Base-by-base conservation (phyloP, 2,113 vertebrate genomes). In the Thermophis baileyi region DNA sequence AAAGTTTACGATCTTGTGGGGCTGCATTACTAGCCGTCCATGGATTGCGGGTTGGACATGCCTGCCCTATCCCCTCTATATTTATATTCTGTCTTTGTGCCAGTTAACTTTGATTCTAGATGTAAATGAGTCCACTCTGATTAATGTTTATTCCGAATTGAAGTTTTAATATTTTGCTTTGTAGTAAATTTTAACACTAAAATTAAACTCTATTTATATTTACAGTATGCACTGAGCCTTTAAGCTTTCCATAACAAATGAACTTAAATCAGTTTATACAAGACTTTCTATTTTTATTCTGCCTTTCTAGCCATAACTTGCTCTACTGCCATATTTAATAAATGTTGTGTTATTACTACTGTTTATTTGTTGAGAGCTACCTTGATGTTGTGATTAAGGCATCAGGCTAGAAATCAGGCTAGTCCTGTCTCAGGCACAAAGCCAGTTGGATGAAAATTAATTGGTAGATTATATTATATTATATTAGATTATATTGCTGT, bases 101-200 rank as follows among this genome's bases (percentile, higher is more conserved):
- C 47, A 74, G 8, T 81, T 81, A 60, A 74, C 22, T 8, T 25
- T n/a, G 69, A 35, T 22, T 22, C 46, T 27, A 89, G 5, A 60
- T 89, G 27, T 69, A n/a, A 69, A 69, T 46, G 54, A 46, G 54
- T 40, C 9, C 20, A 63, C 12, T 90, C 25, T 27, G 46, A 63
- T 49, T 44, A 10, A 57, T 27, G 24, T 49, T 60, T 90, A 30
- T 22, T 90, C 14, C 1, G 1, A 87, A 50, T 1, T 88, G 88
- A 89, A 12, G 40, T 16, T 88, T 90, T 87, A 9, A 46, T 93
- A 9, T 14, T 91, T 94, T 92, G 24, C 8, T 92, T 92, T 85
- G 6, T 24, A 22, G 50, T 27, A 69, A n/a, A 22, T 44, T 63
- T 63, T n/a, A 69, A n/a, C 63, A 69, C 63, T 69, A 69, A 69